Conservation (phyloP, 2,888 invertebrate genomes). For the Hydroisotoma schaefferi region DNA sequence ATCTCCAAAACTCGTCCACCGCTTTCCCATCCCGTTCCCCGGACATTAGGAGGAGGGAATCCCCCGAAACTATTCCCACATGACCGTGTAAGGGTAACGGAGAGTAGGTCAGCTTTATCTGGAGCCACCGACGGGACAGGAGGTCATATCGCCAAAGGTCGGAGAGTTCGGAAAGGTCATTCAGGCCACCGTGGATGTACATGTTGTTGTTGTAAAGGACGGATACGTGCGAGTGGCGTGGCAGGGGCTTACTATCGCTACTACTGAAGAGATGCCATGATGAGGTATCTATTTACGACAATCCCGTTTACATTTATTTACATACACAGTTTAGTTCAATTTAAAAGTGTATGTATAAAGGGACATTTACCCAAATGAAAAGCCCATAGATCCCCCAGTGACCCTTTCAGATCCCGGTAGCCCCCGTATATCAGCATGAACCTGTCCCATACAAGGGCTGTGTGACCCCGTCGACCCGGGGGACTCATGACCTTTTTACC, state of each 20-base stretch:
- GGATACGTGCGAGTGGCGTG: slow-evolving; percentile 80
- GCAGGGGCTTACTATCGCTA: slow-evolving; percentile 57
- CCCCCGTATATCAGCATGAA: slow-evolving; percentile 83
- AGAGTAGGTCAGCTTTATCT: slow-evolving; percentile 61
- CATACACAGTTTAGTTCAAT: background rate
- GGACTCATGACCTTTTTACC: slow-evolving; percentile 56
- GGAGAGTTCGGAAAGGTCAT: slow-evolving; percentile 70
- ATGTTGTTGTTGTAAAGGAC: slow-evolving; percentile 68
- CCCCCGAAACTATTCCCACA: slow-evolving; percentile 60
- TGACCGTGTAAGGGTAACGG: slow-evolving; percentile 74
- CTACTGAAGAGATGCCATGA: slow-evolving; percentile 64
- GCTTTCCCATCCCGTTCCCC: slow-evolving; percentile 68
- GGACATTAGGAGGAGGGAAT: slow-evolving; percentile 74
- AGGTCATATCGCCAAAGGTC: slow-evolving; percentile 80
- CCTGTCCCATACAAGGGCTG: slow-evolving; percentile 72
- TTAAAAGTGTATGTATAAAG: background rate
- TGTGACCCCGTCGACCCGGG: slow-evolving; percentile 76
- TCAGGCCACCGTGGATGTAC: slow-evolving; percentile 86
- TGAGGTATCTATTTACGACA: slow-evolving; percentile 63
- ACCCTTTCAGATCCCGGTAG: slow-evolving; percentile 78
- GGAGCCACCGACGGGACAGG: slow-evolving; percentile 59
- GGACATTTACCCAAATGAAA: slow-evolving; percentile 70
- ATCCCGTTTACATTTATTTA: background rate
- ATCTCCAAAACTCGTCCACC: slow-evolving; percentile 75
- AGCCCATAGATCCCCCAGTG: slow-evolving; percentile 80